A percentile compares a stretch with the other conserved stretches of the same genome.
phyloP scores from a whole-genome alignment of 2,888 invertebrate species.

The Yponomeuta plumbellus region DNA sequence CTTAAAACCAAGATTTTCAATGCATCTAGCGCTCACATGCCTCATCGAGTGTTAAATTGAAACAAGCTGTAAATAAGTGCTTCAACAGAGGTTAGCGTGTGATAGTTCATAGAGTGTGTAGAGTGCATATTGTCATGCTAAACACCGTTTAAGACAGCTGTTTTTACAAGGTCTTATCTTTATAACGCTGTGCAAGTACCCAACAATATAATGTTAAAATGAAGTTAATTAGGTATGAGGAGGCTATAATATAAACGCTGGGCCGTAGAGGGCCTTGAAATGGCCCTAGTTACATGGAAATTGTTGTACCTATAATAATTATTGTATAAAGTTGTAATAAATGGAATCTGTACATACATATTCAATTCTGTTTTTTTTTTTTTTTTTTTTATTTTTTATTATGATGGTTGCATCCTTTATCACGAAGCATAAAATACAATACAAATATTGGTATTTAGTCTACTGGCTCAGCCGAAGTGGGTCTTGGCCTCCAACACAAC shows the following conservation, averaged over 20 bases:
- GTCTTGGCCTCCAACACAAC: too few species aligned
- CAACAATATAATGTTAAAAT: background rate
- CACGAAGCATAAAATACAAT: too few species aligned
- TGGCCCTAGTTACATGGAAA: too few species aligned
- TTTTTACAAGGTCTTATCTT: background rate
- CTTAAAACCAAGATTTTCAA: background rate
- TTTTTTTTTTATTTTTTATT: too few species aligned
- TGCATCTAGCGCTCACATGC: background rate
- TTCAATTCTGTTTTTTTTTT: too few species aligned
- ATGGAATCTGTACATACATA: too few species aligned
- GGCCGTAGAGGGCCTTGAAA: background rate
- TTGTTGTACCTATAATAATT: too few species aligned
- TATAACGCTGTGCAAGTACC: background rate
- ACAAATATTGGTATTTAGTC: too few species aligned
- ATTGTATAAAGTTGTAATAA: too few species aligned
- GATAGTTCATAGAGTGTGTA: background rate
- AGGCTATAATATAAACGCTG: background rate
- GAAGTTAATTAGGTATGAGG: too few species aligned
- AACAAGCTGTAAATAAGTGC: background rate
- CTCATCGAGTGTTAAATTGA: background rate
- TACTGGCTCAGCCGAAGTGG: too few species aligned
- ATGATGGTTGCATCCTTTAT: too few species aligned
- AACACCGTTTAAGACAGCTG: background rate
- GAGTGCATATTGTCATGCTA: background rate
- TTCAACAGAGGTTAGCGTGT: background rate